Base-by-base conservation (phyloP, 2,797 vertebrate species). In the Caiman crocodilus region DNA sequence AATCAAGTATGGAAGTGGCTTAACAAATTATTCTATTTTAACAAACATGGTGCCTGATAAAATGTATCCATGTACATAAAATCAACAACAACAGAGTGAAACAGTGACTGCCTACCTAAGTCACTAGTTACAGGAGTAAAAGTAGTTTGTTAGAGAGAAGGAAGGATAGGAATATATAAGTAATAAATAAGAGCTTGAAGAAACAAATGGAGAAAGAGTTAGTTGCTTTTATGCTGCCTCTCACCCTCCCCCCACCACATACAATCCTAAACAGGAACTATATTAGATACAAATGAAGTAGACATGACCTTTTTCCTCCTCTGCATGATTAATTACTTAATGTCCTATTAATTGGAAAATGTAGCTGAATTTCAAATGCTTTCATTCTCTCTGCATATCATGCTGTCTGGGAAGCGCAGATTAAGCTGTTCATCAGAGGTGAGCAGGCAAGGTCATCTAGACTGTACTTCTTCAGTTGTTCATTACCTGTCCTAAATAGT, bases 281-380 rank as follows among this genome's bases (percentile, higher is more conserved):
- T 94, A 94, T 90, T 84, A 57, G 73, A 91, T 84, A 96, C 96
- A 98, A 97, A 97, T 95, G 97, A 97, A 95, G 94, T 94, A 88
- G 94, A 84, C 81, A 25, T 98, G 98, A 99, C 98, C 98, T 99
- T 99, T 96, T 97, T 98, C 97, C 97, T 98, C 96, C 96, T 97
- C 97, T 97, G 97, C 97, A 98, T 99, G 98, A 99, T 99, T 99
- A 99, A 99, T 99, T 98, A 99, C 98, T 98, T 99, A 98, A 99
- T 98, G 98, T 98, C 98, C 97, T 98, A 98, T 98, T 99, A 99
- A 99, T 99, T 99, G 98, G 98, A 98, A 98, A 97, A 98, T 96
- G 96, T 96, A 97, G 97, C 94, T 97, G 98, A 98, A 98, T 98
- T 98, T 98, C 97, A 98, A 99, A 98, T 97, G 97, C 98, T 98